phyloP scores from a whole-genome alignment of 2,797 vertebrate genomes.

The Pantherophis alleghaniensis region DNA sequence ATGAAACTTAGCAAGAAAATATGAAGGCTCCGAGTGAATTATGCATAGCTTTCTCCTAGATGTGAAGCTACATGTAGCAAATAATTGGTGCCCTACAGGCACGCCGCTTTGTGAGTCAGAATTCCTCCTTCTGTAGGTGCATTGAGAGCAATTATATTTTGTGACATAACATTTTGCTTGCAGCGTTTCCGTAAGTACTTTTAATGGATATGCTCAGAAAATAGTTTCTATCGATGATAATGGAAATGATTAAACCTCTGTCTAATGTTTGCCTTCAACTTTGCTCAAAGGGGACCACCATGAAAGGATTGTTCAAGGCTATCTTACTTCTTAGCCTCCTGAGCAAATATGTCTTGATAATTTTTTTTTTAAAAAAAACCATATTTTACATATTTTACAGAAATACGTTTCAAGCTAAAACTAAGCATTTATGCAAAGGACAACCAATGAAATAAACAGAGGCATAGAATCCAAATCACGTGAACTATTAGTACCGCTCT shows the following conservation, averaged over 20 bases:
- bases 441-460: not conserved
- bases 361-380: not conserved
- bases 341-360: not conserved
- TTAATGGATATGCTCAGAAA: constrained; percentile 28
- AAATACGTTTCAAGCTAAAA: not conserved
- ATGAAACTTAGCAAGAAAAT: constrained; percentile 49
- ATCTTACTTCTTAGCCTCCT: not conserved
- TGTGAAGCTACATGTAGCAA: constrained; percentile 65
- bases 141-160: constrained; percentile 54
- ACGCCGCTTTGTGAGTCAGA: constrained; percentile 54
- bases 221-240: constrained; percentile 52
- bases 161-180: constrained; percentile 38
- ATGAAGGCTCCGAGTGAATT: constrained; percentile 62
- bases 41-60: constrained; percentile 56
- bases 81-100: constrained; percentile 65
- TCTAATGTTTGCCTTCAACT: constrained; percentile 47
- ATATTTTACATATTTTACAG: not conserved
- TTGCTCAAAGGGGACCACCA: constrained; percentile 59
- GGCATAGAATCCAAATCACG: not conserved
- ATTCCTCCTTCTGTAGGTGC: constrained; percentile 40
- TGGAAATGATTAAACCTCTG: constrained; percentile 53
- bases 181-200: not conserved
- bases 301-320: constrained; percentile 54
- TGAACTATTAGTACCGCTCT: not conserved
- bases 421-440: not conserved